These are phyloP conservation scores for Gobio occitaniae DNA, from an alignment of 2,797 vertebrate species.

Conservation along the genomic window DNA sequence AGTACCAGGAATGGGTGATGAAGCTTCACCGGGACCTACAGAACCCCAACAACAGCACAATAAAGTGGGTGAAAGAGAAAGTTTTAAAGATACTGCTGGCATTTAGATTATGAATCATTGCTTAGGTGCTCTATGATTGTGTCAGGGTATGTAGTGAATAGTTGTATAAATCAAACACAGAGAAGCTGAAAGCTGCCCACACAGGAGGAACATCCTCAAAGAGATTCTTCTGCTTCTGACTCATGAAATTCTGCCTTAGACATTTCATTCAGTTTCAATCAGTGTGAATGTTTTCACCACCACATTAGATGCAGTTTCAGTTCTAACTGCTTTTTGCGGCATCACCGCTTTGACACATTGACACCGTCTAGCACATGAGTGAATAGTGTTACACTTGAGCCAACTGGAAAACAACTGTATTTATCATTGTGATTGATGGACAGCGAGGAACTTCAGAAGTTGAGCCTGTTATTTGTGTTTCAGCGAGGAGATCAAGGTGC, in stretches of 20 bases:
- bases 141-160: neutral
- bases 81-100: too few relatives aligned
- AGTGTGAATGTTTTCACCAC: neutral
- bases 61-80: slow-evolving; percentile 79
- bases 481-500: slow-evolving; percentile 97
- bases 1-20: slow-evolving; percentile 98
- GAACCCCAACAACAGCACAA: slow-evolving; percentile 91
- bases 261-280: neutral
- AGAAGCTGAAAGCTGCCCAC: neutral
- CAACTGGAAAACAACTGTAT: slow-evolving; percentile 2
- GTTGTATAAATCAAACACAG: neutral
- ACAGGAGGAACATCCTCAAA: neutral
- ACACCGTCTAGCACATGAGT: neutral
- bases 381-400: slow-evolving; percentile 6
- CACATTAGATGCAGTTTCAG: neutral
- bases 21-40: slow-evolving; percentile 95
- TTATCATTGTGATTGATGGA: slow-evolving; percentile 20
- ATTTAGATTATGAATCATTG: neutral
- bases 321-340: neutral
- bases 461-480: slow-evolving; percentile 46
- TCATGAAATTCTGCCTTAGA: neutral
- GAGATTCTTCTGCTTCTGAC: neutral
- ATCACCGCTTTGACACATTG: slow-evolving; percentile 1
- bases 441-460: slow-evolving; percentile 22
- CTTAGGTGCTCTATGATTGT: neutral